Evolutionary conservation across 1,140 invertebrate genomes (phyloP), one percentile per base, ranked within the genome.

Genomic region (Cylas formicarius): DNA sequence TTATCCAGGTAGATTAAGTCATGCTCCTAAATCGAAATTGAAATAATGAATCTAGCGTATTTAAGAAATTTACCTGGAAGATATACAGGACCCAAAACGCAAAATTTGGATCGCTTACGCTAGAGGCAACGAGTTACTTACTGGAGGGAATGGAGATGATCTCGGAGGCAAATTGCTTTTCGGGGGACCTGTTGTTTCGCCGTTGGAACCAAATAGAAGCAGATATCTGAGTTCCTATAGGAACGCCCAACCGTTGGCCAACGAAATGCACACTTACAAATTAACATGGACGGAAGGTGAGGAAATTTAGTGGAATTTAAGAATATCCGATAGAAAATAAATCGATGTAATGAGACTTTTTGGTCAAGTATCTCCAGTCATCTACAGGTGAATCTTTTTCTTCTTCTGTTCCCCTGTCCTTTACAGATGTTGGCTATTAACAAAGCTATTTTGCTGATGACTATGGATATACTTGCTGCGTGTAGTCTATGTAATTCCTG

Each of bases 1-100:
- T 19, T 81, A 75, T 70, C 79, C 80, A 45, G 38, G 62, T 61
- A 55, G 50, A 26, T n/a, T n/a, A 26, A 26, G 8, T n/a, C 8
- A 26, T 8, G 24, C 5, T 39, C 17, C 32, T 40, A 40, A 11
- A 40, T 18, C 32, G 11, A 33, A 16, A 38, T 38, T 16, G 3
- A 21, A 20, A 4, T 9, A 27, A 19, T 35, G n/a, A 16, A 36
- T 21, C 26, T 11, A 9, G 14, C 20, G 10, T 31, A 14, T 48
- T 53, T 31, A 22, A 58, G 56, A 58, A 53, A 51, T 58, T 7
- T 55, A 53, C 28, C 24, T 58, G 11, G 50, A 58, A 49, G 44
- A 52, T 28, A 27, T 40, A 8, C 34, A 22, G 11, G 11, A 48
- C n/a, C 48, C 43, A 10, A 29, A 14, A 19, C 44, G 20, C 20